Base-by-base conservation (phyloP, 2,113 vertebrate species). In the Strigops habroptila region DNA sequence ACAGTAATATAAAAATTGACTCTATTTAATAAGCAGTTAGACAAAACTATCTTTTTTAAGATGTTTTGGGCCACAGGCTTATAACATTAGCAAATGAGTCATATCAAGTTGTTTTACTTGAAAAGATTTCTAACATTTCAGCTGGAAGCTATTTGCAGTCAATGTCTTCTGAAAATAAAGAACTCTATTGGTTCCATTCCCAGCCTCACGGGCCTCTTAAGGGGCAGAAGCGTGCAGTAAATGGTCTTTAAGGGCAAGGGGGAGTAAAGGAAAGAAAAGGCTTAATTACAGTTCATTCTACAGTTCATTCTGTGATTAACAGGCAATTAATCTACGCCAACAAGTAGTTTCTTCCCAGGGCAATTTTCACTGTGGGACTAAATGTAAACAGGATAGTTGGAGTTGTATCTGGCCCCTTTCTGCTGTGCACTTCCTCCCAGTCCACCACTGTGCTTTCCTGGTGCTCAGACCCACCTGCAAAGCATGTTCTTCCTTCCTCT, bases 1-100 rank as follows among this genome's bases (percentile, higher is more conserved):
- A 92, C 31, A 91, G 55, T 80, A 92, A 94, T 94, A 96, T 93
- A 93, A 97, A 89, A 96, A 88, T 76, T 78, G 81, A 69, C 64
- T 92, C 93, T 86, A 75, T 94, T 96, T 95, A 95, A 52, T 64
- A 97, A 96, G 88, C 91, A 94, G 90, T 96, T 96, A 97, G 65
- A 76, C n/a, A 96, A 97, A 91, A 63, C 53, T 89, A 48, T 80
- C 91, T 93, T 81, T 95, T 90, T 67, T 4, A 83, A 97, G 83
- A 91, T 57, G 48, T 85, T 95, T 95, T 97, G 57, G 97, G 94
- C 93, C 79, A 55, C 15, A 51, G 94, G 88, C 83, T 65, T 94
- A 91, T 92, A 93, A 90, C 41, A 35, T 88, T 95, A 95, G 89
- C 41, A 91, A 97, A 87, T 95, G 91, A 97, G 82, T 97, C 86